A percentile compares a stretch with the other conserved stretches of the same genome.
Evolutionary conservation across 2,113 vertebrate species (phyloP).

Genomic region (Gnathonemus longibarbis): DNA sequence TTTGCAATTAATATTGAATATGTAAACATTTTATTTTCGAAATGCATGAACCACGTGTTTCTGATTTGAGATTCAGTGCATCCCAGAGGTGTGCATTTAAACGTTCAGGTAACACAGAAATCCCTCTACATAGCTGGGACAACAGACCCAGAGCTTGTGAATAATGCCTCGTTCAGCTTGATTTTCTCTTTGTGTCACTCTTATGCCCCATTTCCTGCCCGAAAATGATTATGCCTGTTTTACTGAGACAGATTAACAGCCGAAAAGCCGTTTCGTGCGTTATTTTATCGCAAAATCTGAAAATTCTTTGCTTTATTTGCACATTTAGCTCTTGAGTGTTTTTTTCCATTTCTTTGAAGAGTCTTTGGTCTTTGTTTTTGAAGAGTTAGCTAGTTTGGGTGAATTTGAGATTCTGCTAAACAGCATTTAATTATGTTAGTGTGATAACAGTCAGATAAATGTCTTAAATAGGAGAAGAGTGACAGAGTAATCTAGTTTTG

Average conservation of each 20-base stretch:
- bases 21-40: background rate
- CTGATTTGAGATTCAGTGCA: background rate
- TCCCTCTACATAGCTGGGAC: background rate
- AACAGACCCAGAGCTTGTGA: background rate
- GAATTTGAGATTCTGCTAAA: background rate
- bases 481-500: conserved; percentile 10
- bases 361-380: background rate
- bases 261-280: background rate
- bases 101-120: background rate
- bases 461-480: background rate
- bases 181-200: background rate
- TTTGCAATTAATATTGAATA: background rate
- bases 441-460: background rate
- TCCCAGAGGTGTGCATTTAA: background rate
- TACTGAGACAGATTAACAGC: background rate
- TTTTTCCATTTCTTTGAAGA: background rate
- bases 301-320: background rate
- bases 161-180: background rate
- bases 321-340: background rate
- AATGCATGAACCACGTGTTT: background rate
- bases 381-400: background rate
- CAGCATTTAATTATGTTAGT: conserved; percentile 6
- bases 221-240: background rate
- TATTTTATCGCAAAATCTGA: background rate
- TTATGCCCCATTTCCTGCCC: background rate